A percentile compares a stretch with the other conserved stretches of the same genome.
Conservation (phyloP, 2,888 invertebrate species). For the Rambutsinella grinnellia region DNA sequence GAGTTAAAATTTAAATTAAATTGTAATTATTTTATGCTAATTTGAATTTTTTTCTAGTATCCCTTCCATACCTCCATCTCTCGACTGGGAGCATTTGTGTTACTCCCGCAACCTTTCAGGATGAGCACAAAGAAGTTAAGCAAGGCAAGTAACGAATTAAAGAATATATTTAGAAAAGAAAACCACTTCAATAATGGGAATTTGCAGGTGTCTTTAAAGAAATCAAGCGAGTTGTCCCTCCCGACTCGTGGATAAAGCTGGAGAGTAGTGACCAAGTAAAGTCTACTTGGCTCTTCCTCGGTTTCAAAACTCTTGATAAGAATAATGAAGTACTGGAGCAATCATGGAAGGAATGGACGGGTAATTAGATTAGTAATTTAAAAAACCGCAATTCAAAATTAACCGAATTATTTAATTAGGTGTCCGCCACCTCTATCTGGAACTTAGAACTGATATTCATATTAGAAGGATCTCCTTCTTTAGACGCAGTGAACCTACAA, state of each 20-base stretch:
- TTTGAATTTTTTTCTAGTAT: constrained; percentile 24
- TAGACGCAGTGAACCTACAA: constrained; percentile 68
- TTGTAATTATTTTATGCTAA: no score
- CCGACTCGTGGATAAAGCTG: constrained; percentile 67
- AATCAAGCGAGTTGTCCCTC: constrained; percentile 68
- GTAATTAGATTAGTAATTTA: constrained; percentile 13
- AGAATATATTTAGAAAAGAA: neutral
- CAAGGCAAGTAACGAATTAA: constrained; percentile 63
- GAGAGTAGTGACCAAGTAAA: constrained; percentile 30
- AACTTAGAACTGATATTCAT: constrained; percentile 70
- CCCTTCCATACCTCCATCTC: constrained; percentile 39
- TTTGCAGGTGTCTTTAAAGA: constrained; percentile 68
- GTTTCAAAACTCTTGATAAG: constrained; percentile 69
- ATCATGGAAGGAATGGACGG: constrained; percentile 72
- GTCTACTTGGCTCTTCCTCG: constrained; percentile 67
- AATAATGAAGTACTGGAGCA: constrained; percentile 66
- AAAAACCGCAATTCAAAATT: neutral
- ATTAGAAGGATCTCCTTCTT: constrained; percentile 69
- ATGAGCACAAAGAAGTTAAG: constrained; percentile 58
- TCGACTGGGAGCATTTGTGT: constrained; percentile 33
- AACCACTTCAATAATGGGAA: no score
- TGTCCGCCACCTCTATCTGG: constrained; percentile 70
- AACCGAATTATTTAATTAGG: constrained; percentile 63
- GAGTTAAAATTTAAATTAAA: no score
- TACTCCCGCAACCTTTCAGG: constrained; percentile 44